These are phyloP conservation scores for Hylaeus volcanicus DNA, from an alignment of 1,140 invertebrate species.

Conservation along the genomic window DNA sequence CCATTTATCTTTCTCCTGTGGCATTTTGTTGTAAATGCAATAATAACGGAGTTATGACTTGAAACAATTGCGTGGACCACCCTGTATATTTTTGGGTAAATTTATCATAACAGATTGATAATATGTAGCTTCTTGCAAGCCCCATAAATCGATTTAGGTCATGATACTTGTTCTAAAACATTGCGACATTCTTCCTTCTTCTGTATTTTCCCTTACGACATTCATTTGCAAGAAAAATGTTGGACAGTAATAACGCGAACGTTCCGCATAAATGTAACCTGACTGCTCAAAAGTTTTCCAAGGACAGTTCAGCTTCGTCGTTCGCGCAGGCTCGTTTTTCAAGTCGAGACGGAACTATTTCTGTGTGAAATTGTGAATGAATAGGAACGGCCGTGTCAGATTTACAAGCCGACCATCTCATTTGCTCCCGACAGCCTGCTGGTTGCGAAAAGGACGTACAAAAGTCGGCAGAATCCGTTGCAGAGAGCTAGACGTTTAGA, in stretches of 20 bases:
- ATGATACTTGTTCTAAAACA: no score
- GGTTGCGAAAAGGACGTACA: conserved; percentile 38
- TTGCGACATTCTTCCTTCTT: no score
- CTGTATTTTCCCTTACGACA: no score
- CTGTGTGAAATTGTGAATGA: conserved; percentile 57
- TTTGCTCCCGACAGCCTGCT: conserved; percentile 50
- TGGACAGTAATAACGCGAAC: background rate
- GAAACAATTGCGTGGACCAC: no score
- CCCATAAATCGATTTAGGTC: no score
- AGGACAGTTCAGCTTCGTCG: conserved; percentile 13
- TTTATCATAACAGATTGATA: no score
- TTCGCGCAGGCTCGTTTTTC: conserved; percentile 29
- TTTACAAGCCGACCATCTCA: conserved; percentile 51
- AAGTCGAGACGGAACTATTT: conserved; percentile 50
- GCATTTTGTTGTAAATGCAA: no score
- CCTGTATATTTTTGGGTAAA: no score
- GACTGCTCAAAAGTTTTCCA: conserved; percentile 20
- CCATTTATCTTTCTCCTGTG: no score
- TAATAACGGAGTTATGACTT: no score
- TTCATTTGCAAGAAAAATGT: no score
- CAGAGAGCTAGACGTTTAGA: conserved; percentile 57
- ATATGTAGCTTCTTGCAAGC: no score
- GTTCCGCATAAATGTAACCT: background rate
- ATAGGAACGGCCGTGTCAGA: conserved; percentile 54
- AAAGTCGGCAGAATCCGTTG: conserved; percentile 46